phyloP scores from a whole-genome alignment of 1,140 invertebrate species.

The Daktulosphaira vitifoliae region DNA sequence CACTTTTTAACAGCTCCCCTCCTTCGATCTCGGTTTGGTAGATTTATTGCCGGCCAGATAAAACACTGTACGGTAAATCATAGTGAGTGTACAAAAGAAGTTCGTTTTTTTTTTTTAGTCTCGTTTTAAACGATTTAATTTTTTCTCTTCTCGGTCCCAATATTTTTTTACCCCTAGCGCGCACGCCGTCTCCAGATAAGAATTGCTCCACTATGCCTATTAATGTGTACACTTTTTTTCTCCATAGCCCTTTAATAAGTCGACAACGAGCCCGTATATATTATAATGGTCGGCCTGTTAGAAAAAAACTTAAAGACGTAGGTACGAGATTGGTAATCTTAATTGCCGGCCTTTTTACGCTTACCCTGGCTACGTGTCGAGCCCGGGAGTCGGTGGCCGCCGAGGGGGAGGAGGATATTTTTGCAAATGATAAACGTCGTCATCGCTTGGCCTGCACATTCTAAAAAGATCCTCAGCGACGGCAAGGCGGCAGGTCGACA shows the following conservation, averaged over 20 bases:
- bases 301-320: constrained; percentile 14
- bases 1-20: not conserved
- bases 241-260: constrained; percentile 16
- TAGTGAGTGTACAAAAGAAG: constrained; percentile 18
- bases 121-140: constrained; percentile 30
- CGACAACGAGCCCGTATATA: constrained; percentile 3
- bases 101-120: constrained; percentile 4
- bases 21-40: not conserved
- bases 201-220: not conserved
- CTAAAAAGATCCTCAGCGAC: too few relatives aligned
- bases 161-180: constrained; percentile 13
- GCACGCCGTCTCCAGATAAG: constrained; percentile 8
- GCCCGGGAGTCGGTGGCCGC: not conserved
- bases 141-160: constrained; percentile 14
- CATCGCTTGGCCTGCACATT: not conserved
- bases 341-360: constrained; percentile 15
- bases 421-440: constrained; percentile 29
- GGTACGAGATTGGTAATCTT: constrained; percentile 25
- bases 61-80: constrained; percentile 28
- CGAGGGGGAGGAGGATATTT: not conserved
- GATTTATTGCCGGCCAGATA: constrained; percentile 30
- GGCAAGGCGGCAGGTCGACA: too few relatives aligned
- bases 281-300: not conserved
- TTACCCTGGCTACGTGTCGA: not conserved
- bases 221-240: too few relatives aligned